Evolutionary conservation across 2,888 invertebrate genomes (phyloP).

Genomic region (Strigamia maritima): DNA sequence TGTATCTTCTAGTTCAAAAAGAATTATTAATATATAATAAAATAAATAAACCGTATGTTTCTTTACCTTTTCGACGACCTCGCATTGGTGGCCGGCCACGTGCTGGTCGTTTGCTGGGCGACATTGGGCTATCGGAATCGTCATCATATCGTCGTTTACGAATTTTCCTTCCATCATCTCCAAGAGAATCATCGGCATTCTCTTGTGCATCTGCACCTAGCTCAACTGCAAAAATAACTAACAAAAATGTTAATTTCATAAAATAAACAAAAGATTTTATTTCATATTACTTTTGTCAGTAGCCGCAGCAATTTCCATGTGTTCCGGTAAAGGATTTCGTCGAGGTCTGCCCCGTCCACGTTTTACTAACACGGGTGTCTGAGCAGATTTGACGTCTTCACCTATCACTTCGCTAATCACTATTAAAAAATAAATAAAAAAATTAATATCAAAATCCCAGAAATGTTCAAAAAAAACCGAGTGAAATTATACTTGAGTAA

Average conservation of each 20-base stretch:
- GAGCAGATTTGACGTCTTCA: background rate
- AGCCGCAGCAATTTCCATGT: background rate
- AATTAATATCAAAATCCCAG: background rate
- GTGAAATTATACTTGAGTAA: background rate
- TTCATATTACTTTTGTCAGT: background rate
- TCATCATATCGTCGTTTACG: background rate
- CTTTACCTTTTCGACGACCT: background rate
- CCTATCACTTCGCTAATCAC: background rate
- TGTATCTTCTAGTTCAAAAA: constrained; percentile 21
- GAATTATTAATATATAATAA: background rate
- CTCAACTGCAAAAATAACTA: background rate
- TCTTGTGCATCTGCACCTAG: background rate
- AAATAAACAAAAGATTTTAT: background rate
- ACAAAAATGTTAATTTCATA: background rate
- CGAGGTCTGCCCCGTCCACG: constrained; percentile 31
- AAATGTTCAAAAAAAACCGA: background rate
- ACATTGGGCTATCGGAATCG: background rate
- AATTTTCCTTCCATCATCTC: background rate
- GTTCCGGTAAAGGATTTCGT: constrained; percentile 24
- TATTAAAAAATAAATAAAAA: too few relatives aligned
- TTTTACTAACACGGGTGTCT: constrained; percentile 8
- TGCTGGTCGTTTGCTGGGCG: background rate
- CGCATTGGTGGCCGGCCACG: background rate
- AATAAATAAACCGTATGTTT: background rate
- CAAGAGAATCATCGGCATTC: background rate